These are phyloP conservation scores for Catocala fraxini DNA, from an alignment of 2,888 invertebrate species.

Conservation along the genomic window DNA sequence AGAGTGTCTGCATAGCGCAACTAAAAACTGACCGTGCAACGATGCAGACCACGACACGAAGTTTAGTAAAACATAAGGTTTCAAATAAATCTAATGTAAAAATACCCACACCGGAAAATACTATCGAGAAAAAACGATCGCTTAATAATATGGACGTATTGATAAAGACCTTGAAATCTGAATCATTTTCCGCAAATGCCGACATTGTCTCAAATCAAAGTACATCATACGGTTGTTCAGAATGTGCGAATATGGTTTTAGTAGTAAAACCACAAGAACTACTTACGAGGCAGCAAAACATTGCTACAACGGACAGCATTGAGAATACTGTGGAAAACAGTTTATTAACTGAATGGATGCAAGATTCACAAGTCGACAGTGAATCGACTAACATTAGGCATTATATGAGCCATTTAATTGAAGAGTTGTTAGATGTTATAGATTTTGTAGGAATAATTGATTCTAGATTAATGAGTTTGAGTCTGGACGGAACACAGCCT, in stretches of 20 bases:
- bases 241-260: slow-evolving; percentile 52
- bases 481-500: slow-evolving; percentile 26
- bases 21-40: slow-evolving; percentile 54
- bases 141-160: slow-evolving; percentile 42
- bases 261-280: slow-evolving; percentile 44
- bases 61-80: slow-evolving; percentile 52
- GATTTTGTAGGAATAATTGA: slow-evolving; percentile 45
- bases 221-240: slow-evolving; percentile 28
- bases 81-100: slow-evolving; percentile 57
- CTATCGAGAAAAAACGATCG: slow-evolving; percentile 41
- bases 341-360: slow-evolving; percentile 49
- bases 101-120: slow-evolving; percentile 50
- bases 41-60: slow-evolving; percentile 46
- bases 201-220: slow-evolving; percentile 6
- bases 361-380: slow-evolving; percentile 36
- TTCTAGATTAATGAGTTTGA: slow-evolving; percentile 56
- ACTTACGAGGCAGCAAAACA: slow-evolving; percentile 8
- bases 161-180: slow-evolving; percentile 46
- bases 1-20: slow-evolving; percentile 64
- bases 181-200: slow-evolving; percentile 29
- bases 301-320: slow-evolving; percentile 9
- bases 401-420: slow-evolving; percentile 62
- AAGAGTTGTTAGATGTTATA: slow-evolving; percentile 64
- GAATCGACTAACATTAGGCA: slow-evolving; percentile 40
- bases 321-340: slow-evolving; percentile 39